Evolutionary conservation across 2,888 invertebrate genomes (phyloP).

Genomic region (Heliconius hortense): DNA sequence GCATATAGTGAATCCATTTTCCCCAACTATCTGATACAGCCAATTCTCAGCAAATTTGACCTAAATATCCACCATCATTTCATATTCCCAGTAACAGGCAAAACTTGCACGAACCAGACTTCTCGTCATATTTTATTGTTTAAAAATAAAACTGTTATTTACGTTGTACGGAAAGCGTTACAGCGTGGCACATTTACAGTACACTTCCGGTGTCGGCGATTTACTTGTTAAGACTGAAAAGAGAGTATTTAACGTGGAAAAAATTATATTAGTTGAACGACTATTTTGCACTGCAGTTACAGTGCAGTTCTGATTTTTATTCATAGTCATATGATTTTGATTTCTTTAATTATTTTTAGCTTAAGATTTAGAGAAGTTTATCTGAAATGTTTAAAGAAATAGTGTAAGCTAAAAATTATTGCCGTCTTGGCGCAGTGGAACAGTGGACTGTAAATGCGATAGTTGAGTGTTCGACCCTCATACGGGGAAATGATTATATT

Average conservation of each 20-base stretch:
- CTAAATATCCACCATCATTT: slow-evolving; percentile 3
- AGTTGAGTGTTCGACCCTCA: neutral
- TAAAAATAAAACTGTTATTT: slow-evolving; percentile 36
- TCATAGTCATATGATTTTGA: no score
- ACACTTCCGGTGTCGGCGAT: slow-evolving; percentile 18
- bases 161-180: slow-evolving; percentile 22
- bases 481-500: neutral
- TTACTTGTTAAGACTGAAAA: slow-evolving; percentile 18
- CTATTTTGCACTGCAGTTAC: neutral
- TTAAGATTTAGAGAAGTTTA: no score
- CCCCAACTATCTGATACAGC: no score
- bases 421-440: neutral
- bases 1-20: no score
- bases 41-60: slow-evolving; percentile 8
- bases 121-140: slow-evolving; percentile 37
- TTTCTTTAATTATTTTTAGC: no score
- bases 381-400: no score
- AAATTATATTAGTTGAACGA: neutral
- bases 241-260: slow-evolving; percentile 22
- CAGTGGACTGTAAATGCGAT: neutral
- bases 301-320: no score
- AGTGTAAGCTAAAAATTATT: no score
- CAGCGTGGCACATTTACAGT: slow-evolving; percentile 20
- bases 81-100: slow-evolving; percentile 15
- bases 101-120: slow-evolving; percentile 30